Conservation (phyloP, 2,113 vertebrate species). For the Ptyas mucosa region DNA sequence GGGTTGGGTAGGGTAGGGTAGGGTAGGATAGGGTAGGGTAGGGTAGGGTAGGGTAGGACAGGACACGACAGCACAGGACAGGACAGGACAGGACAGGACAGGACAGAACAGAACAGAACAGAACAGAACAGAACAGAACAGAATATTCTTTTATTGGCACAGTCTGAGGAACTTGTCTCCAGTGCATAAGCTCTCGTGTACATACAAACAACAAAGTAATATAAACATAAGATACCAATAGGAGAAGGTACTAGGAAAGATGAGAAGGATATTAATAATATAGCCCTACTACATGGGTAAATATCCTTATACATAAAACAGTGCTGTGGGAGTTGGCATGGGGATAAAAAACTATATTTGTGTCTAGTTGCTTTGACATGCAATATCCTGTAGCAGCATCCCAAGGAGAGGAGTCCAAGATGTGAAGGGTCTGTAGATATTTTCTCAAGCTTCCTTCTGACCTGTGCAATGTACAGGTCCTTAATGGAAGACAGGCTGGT, state of each 20-base stretch:
- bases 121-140: not conserved
- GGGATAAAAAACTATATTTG: not conserved
- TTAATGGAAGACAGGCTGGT: not conserved
- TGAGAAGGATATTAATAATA: not conserved
- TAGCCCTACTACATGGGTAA: not conserved
- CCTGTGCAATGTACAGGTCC: not conserved
- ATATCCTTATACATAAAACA: not conserved
- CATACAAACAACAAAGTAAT: not conserved
- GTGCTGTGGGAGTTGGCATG: not conserved
- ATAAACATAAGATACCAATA: not conserved
- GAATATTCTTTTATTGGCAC: not conserved
- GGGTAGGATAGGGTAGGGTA: no score
- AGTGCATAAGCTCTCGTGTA: not conserved
- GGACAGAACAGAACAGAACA: no score
- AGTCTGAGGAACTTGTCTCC: not conserved
- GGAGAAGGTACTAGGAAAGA: not conserved
- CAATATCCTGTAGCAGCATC: no score
- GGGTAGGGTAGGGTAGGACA: no score
- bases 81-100: no score
- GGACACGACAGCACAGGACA: no score
- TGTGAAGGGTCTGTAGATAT: not conserved
- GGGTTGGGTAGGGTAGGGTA: no score
- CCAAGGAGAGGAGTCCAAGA: not conserved
- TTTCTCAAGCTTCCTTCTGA: not conserved
- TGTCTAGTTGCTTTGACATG: not conserved